Conservation (phyloP, 1,140 invertebrate genomes). For the Holcopasites calliopsidis region DNA sequence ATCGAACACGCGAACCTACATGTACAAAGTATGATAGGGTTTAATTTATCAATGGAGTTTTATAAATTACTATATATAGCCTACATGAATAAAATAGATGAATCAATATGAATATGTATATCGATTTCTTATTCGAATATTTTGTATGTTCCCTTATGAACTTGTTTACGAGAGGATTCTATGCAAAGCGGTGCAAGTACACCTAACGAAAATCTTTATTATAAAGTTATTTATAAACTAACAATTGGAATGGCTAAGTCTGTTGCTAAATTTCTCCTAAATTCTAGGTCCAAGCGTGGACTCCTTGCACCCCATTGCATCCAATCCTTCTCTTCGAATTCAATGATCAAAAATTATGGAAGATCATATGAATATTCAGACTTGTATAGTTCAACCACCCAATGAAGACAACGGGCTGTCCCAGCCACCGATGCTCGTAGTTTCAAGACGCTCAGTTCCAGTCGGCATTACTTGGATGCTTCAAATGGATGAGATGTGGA, state of each 20-base stretch:
- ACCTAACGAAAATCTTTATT: not conserved
- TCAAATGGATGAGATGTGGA: not conserved
- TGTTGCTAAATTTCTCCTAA: not conserved
- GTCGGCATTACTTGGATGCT: not conserved
- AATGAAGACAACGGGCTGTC: constrained; percentile 19
- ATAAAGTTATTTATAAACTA: not conserved
- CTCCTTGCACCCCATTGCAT: constrained; percentile 27
- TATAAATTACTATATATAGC: constrained; percentile 26
- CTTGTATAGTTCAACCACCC: constrained; percentile 11
- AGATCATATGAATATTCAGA: constrained; percentile 26
- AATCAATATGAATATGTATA: constrained; percentile 30
- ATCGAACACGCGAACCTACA: constrained; percentile 8
- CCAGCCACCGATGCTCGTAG: constrained; percentile 6
- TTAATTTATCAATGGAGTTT: constrained; percentile 11
- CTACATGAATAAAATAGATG: constrained; percentile 26
- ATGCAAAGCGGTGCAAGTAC: constrained; percentile 30
- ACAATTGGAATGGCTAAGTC: not conserved
- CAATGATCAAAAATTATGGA: not conserved
- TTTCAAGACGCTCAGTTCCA: constrained; percentile 18
- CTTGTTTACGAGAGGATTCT: constrained; percentile 2
- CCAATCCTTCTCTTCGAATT: not conserved
- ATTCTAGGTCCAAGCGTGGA: not conserved
- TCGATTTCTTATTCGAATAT: constrained; percentile 15
- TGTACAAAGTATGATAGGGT: constrained; percentile 19
- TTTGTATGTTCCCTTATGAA: not conserved